Evolutionary conservation across 1,140 invertebrate genomes (phyloP).

Genomic region (Drosophila murphyi): DNA sequence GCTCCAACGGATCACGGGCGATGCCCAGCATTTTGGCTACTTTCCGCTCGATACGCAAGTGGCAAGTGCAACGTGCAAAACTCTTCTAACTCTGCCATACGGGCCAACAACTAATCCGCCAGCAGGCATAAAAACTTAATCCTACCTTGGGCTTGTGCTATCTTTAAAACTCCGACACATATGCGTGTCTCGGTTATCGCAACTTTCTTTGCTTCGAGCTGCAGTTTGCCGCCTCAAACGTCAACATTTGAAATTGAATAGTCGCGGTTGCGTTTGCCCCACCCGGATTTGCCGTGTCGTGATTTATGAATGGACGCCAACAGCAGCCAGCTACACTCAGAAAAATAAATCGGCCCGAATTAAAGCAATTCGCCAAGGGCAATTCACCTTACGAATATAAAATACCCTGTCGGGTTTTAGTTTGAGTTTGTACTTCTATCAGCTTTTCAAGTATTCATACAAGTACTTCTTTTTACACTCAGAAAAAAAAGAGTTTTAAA

Average conservation of each 20-base stretch:
- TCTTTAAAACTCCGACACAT: slow-evolving; percentile 69
- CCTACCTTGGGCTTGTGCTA: slow-evolving; percentile 35
- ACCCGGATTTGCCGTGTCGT: slow-evolving; percentile 22
- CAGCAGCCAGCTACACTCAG: not conserved
- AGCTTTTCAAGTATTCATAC: too few species aligned
- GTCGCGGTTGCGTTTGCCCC: slow-evolving; percentile 67
- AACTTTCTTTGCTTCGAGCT: slow-evolving; percentile 46
- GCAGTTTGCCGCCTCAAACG: slow-evolving; percentile 61
- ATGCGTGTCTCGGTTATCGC: slow-evolving; percentile 65
- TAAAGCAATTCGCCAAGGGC: too few species aligned
- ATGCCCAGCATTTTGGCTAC: slow-evolving; percentile 71
- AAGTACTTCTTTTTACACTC: too few species aligned
- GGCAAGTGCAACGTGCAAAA: slow-evolving; percentile 36
- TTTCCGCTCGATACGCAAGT: slow-evolving; percentile 30
- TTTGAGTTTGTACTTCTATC: too few species aligned
- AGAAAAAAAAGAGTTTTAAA: too few species aligned
- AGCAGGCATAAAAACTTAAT: slow-evolving; percentile 33
- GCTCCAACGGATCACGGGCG: slow-evolving; percentile 86
- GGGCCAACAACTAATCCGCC: slow-evolving; percentile 30
- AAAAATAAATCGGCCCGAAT: too few species aligned
- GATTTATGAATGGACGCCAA: slow-evolving; percentile 47
- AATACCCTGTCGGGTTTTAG: too few species aligned
- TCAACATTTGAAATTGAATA: slow-evolving; percentile 76
- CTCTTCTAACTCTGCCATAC: slow-evolving; percentile 52
- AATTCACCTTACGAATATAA: too few species aligned